phyloP scores from a whole-genome alignment of 2,113 vertebrate genomes.

The Aphelocoma coerulescens region DNA sequence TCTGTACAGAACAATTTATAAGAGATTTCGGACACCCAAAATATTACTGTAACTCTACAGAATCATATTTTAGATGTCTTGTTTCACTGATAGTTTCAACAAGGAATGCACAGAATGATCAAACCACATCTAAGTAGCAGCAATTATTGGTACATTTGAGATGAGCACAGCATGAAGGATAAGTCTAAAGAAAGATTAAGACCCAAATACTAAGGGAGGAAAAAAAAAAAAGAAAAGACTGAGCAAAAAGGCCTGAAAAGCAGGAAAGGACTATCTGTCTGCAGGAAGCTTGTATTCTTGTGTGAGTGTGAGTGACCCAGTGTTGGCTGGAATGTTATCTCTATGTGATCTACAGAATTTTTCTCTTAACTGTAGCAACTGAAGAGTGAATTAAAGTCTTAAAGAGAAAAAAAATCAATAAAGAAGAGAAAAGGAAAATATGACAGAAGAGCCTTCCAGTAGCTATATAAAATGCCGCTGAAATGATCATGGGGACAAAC shows the following conservation, averaged over 20 bases:
- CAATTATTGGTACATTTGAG: conserved; percentile 79
- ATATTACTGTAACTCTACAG: conserved; percentile 49
- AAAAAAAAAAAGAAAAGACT: conserved; percentile 54
- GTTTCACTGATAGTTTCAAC: conserved; percentile 60
- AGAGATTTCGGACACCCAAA: conserved; percentile 47
- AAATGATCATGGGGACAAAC: not conserved
- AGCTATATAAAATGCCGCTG: not conserved
- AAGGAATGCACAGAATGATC: conserved; percentile 69
- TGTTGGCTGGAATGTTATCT: conserved; percentile 68
- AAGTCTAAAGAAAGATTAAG: conserved; percentile 76
- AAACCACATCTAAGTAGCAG: conserved; percentile 66
- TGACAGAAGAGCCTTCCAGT: conserved; percentile 49
- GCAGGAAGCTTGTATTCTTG: conserved; percentile 74
- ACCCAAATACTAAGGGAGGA: conserved; percentile 69
- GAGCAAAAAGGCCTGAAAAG: conserved; percentile 63
- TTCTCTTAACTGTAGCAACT: conserved; percentile 66
- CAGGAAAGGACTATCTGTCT: conserved; percentile 67
- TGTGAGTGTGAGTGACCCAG: conserved; percentile 66
- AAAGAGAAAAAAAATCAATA: conserved; percentile 79
- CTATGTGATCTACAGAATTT: conserved; percentile 72
- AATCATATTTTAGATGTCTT: conserved; percentile 59
- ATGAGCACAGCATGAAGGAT: conserved; percentile 71
- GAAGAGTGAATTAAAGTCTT: conserved; percentile 72
- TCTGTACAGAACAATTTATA: conserved; percentile 31
- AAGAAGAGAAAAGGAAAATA: conserved; percentile 50